Conservation (phyloP, 2,888 invertebrate genomes). For the Drosophila pegasa region DNA sequence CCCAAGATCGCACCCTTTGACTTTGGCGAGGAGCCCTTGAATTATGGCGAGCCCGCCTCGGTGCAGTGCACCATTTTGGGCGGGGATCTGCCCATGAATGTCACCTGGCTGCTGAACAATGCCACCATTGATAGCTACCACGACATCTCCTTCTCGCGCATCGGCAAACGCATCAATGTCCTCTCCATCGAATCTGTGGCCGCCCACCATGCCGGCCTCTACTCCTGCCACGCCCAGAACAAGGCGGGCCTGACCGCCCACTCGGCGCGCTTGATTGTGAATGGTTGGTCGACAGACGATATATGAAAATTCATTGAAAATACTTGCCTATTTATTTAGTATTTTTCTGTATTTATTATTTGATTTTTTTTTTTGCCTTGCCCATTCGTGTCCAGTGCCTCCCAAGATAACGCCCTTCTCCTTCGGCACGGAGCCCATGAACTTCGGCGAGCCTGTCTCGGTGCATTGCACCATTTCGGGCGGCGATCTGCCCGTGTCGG, state of each 20-base stretch:
- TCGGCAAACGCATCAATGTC: slow-evolving; percentile 89
- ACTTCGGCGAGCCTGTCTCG: slow-evolving; percentile 88
- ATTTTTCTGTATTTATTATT: slow-evolving; percentile 7
- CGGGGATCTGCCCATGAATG: slow-evolving; percentile 88
- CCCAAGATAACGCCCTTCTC: slow-evolving; percentile 89
- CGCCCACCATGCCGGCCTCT: slow-evolving; percentile 88
- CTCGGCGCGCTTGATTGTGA: slow-evolving; percentile 87
- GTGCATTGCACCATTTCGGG: slow-evolving; percentile 89
- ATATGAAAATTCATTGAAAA: not conserved
- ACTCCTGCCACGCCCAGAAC: slow-evolving; percentile 90
- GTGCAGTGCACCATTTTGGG: slow-evolving; percentile 87
- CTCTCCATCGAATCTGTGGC: slow-evolving; percentile 86
- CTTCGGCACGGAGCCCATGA: slow-evolving; percentile 90
- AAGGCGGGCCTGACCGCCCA: slow-evolving; percentile 87
- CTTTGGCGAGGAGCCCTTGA: slow-evolving; percentile 87
- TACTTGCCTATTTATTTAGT: slow-evolving; percentile 4
- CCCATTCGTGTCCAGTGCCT: slow-evolving; percentile 64
- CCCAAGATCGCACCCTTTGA: slow-evolving; percentile 87
- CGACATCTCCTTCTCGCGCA: slow-evolving; percentile 86
- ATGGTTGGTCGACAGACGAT: slow-evolving; percentile 84
- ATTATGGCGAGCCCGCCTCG: slow-evolving; percentile 87
- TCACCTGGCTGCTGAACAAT: slow-evolving; percentile 87
- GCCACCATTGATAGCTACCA: slow-evolving; percentile 82
- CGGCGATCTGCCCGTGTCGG: slow-evolving; percentile 92
- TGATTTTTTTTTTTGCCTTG: not conserved